Evolutionary conservation across 2,888 invertebrate genomes (phyloP), one percentile per base, ranked within the genome.

Genomic region (Cantharis rustica): DNA sequence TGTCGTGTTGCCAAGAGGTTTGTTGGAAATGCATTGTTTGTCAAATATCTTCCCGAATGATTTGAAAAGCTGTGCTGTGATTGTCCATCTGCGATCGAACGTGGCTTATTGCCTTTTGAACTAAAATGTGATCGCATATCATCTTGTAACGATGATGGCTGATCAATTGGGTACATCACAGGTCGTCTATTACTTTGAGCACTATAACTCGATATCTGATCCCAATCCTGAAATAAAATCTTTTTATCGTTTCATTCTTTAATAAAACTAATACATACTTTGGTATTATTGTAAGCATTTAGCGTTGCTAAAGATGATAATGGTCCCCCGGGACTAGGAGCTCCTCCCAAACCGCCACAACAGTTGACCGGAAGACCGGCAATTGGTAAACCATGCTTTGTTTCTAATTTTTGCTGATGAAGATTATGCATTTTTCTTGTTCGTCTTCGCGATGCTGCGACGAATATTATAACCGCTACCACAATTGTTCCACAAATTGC

Each of bases 401-500:
- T 81, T 15, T 87, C 87, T 68, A 91, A 87, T 81, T 92, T 91
- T 83, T 93, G 93, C 84, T 93, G 92, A 83, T 93, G 93, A 23
- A 93, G 88, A 78, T 89, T 89, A 87, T 95, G 95, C 81, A 95
- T 90, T 85, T 95, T 95, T 81, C 94, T 91, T 10, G 95, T 93
- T 76, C 95, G 91, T 79, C 95, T 91, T 78, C 94, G 92, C 82
- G 95, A 95, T 17, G 96, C 96, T 69, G 96, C 95, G 72, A 97
- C 94, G 88, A 97, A 96, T 81, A 97, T 93, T 62, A 97, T 93
- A 75, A 97, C 96, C 0, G 96, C 97, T 68, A 96, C 93, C 76
- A 97, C 94, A 83, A 97, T 96, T 63, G 96, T 96, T 63, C 95
- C 96, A 88, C 97, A 97, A 85, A 97, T 97, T 75, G 96, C 96